Conservation (phyloP, 2,888 invertebrate species). For the Halictus ligatus region DNA sequence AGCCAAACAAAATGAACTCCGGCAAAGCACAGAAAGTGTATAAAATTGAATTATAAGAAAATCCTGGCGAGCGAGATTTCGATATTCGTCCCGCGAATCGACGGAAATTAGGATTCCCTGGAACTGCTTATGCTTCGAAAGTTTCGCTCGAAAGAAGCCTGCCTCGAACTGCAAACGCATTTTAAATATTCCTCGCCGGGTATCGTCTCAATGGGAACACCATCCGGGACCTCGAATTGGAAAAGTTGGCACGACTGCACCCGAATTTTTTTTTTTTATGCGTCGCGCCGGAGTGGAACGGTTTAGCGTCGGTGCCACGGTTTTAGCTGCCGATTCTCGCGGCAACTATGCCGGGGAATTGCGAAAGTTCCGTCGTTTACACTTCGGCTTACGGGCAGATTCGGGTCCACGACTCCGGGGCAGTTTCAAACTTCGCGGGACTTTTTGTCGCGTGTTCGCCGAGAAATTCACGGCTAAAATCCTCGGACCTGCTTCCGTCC, state of each 20-base stretch:
- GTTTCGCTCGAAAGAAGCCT: background rate
- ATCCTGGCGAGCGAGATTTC: background rate
- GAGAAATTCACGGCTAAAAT: background rate
- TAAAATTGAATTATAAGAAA: background rate
- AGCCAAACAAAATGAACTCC: no score
- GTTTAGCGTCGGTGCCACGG: background rate
- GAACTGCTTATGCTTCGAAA: background rate
- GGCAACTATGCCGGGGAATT: conserved; percentile 6
- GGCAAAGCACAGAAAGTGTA: background rate
- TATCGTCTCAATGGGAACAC: background rate
- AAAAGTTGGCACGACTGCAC: background rate
- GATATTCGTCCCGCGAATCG: background rate
- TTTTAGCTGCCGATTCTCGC: background rate
- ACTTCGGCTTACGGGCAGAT: conserved; percentile 6
- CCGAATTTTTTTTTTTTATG: background rate
- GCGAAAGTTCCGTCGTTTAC: conserved; percentile 22
- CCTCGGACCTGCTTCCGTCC: background rate
- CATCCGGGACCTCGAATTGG: background rate
- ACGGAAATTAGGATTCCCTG: background rate
- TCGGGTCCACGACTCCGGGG: background rate
- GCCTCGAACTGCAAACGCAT: background rate
- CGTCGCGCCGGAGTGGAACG: background rate
- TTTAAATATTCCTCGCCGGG: background rate
- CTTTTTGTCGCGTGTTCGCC: background rate
- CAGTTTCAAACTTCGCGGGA: conserved; percentile 16